phyloP scores from a whole-genome alignment of 2,113 vertebrate genomes.

The Trematocara macrostoma region DNA sequence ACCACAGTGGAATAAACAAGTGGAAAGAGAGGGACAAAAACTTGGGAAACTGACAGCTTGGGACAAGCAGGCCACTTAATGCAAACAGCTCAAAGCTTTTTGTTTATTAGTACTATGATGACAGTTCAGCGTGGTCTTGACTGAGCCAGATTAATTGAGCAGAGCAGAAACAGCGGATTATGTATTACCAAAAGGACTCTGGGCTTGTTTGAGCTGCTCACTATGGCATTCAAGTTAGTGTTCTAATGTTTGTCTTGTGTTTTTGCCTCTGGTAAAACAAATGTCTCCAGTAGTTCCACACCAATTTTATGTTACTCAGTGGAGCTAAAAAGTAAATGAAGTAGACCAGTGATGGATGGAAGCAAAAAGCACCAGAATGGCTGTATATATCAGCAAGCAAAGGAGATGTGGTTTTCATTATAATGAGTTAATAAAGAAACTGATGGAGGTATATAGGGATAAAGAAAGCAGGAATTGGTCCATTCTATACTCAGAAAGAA shows the following conservation, averaged over 20 bases:
- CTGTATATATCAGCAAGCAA: not conserved
- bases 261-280: constrained; percentile 41
- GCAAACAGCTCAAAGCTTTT: constrained; percentile 64
- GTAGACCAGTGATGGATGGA: not conserved
- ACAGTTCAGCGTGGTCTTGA: constrained; percentile 48
- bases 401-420: not conserved
- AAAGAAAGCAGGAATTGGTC: not conserved
- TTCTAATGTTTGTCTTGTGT: constrained; percentile 33
- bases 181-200: constrained; percentile 32
- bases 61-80: constrained; percentile 55
- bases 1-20: constrained; percentile 47
- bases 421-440: not conserved
- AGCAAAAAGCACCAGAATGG: not conserved
- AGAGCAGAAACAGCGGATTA: constrained; percentile 4
- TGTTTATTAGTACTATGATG: constrained; percentile 63
- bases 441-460: not conserved
- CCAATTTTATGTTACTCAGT: not conserved
- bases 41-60: constrained; percentile 46
- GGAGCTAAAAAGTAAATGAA: not conserved
- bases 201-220: constrained; percentile 20
- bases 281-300: constrained; percentile 28
- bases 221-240: constrained; percentile 13
- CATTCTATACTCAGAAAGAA: not conserved
- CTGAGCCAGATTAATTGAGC: constrained; percentile 62
- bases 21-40: constrained; percentile 29